These are phyloP conservation scores for Lepilemur septentrionalis DNA, from an alignment of 2,797 vertebrate species.

Conservation along the genomic window DNA sequence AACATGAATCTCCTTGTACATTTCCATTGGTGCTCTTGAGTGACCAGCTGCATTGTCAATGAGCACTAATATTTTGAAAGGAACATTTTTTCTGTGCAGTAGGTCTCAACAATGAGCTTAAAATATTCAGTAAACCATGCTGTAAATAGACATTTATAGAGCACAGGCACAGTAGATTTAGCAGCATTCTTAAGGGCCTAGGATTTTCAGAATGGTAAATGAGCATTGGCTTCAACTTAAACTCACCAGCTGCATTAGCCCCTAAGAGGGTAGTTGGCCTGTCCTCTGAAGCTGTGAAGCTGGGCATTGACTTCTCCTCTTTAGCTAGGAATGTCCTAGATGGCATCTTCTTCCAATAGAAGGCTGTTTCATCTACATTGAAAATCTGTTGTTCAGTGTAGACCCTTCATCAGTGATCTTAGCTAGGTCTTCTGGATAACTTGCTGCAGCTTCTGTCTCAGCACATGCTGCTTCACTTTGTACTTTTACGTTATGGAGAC, in stretches of 20 bases:
- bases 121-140: neutral
- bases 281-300: neutral
- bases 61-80: neutral
- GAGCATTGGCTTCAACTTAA: neutral
- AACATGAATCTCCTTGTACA: neutral
- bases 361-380: neutral
- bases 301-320: neutral
- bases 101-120: neutral
- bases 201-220: neutral
- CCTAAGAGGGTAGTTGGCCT: neutral
- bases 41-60: neutral
- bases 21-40: neutral
- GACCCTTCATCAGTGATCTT: too few relatives aligned
- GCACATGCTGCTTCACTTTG: neutral
- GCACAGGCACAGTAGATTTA: neutral
- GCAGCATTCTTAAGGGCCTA: neutral
- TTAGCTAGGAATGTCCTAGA: neutral
- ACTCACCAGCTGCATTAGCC: neutral
- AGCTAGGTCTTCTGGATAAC: neutral
- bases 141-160: neutral
- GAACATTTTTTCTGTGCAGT: neutral
- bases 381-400: neutral
- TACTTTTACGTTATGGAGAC: neutral
- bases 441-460: neutral
- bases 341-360: neutral